Percentiles rank a stretch among this genome's conserved stretches.
Conservation (phyloP, 2,113 vertebrate species). For the Zosterops japonicus region DNA sequence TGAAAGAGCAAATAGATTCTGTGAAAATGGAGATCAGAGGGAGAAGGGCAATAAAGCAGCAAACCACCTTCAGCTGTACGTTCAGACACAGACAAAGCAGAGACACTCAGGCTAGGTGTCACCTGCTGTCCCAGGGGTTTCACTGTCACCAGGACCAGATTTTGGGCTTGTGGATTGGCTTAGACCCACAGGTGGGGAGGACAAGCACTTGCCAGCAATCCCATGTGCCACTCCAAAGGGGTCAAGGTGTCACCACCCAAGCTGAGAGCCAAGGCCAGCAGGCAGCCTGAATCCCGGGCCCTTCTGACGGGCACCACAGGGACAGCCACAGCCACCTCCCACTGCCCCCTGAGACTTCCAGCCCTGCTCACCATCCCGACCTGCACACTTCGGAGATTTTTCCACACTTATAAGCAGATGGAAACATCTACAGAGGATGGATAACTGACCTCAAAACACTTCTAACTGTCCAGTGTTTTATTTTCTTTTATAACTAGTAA, state of each 20-base stretch:
- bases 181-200: background rate
- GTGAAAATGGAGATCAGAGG: background rate
- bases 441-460: background rate
- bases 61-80: background rate
- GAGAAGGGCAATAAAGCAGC: background rate
- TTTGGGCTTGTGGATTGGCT: background rate
- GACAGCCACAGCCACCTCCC: background rate
- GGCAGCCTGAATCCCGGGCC: background rate
- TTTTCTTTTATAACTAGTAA: background rate
- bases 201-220: fast-evolving
- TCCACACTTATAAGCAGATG: fast-evolving
- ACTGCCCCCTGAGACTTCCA: background rate
- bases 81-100: background rate
- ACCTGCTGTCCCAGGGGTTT: background rate
- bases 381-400: fast-evolving
- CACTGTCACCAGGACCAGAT: background rate
- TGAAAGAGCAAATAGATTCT: background rate
- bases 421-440: background rate
- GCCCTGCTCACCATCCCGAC: background rate
- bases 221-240: background rate
- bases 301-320: background rate
- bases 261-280: background rate
- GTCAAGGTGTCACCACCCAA: background rate
- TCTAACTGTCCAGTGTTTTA: background rate
- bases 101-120: background rate